A percentile compares a stretch with the other conserved stretches of the same genome.
These are phyloP conservation scores for Dreissena rostriformis DNA, from an alignment of 1,140 invertebrate genomes.

Conservation along the genomic window DNA sequence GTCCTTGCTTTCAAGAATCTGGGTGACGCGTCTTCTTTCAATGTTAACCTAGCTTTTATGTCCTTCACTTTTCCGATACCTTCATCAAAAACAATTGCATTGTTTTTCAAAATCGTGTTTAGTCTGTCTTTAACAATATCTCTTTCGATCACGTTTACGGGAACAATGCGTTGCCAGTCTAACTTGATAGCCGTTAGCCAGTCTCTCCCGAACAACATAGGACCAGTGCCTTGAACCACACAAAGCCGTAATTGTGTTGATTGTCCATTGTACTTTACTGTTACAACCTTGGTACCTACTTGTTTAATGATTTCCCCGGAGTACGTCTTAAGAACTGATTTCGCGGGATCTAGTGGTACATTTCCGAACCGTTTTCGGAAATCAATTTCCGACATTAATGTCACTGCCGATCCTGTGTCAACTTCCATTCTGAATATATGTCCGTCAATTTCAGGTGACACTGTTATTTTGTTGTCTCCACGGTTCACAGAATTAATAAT, in stretches of 20 bases:
- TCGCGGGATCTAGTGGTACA: background rate
- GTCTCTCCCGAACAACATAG: constrained; percentile 45
- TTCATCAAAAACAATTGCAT: constrained; percentile 11
- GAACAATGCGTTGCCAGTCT: constrained; percentile 28
- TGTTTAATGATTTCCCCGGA: constrained; percentile 30
- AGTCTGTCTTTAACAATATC: background rate
- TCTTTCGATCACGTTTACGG: background rate
- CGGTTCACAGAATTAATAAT: background rate
- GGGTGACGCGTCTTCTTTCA: constrained; percentile 38
- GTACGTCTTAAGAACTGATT: constrained; percentile 35
- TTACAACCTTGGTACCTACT: background rate
- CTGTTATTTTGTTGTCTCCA: background rate
- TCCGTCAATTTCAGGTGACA: constrained; percentile 9
- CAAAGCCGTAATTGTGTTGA: constrained; percentile 18
- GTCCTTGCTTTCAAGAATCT: constrained; percentile 67
- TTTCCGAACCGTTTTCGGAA: background rate
- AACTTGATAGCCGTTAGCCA: constrained; percentile 47
- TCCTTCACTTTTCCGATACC: constrained; percentile 31
- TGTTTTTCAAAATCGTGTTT: background rate
- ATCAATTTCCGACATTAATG: constrained; percentile 21
- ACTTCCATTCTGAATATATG: constrained; percentile 42
- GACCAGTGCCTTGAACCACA: constrained; percentile 12
- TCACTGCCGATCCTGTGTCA: constrained; percentile 42
- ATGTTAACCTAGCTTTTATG: constrained; percentile 29
- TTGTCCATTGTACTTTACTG: constrained; percentile 26